These are phyloP conservation scores for Bombus ignitus DNA, from an alignment of 1,140 invertebrate genomes.

Conservation along the genomic window DNA sequence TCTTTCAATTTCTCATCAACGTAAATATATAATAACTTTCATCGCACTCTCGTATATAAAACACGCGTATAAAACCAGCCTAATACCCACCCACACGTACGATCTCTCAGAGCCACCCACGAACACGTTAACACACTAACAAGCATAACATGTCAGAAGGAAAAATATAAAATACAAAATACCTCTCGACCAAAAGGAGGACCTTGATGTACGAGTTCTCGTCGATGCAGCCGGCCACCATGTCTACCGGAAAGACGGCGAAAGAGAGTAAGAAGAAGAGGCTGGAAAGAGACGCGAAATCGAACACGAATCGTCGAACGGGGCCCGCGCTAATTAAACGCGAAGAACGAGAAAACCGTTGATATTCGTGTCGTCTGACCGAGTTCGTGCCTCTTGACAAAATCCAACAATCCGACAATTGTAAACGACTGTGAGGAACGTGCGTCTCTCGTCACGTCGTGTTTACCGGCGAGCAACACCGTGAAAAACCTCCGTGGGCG, in stretches of 20 bases:
- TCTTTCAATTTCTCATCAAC: too few relatives aligned
- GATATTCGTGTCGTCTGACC: too few relatives aligned
- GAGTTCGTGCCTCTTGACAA: too few relatives aligned
- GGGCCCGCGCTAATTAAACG: not conserved
- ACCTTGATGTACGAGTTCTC: conserved; percentile 43
- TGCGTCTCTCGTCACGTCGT: not conserved
- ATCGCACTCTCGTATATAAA: too few relatives aligned
- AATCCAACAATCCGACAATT: too few relatives aligned
- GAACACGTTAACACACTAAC: not conserved
- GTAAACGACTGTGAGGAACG: too few relatives aligned
- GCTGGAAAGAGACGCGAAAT: not conserved
- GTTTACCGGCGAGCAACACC: not conserved
- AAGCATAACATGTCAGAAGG: not conserved
- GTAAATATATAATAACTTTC: too few relatives aligned
- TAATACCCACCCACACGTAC: too few relatives aligned
- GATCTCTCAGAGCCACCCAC: too few relatives aligned
- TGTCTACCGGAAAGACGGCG: not conserved
- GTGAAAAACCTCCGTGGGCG: conserved; percentile 23
- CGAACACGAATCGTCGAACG: too few relatives aligned
- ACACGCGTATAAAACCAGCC: too few relatives aligned
- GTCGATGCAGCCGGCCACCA: conserved; percentile 37
- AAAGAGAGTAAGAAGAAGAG: not conserved
- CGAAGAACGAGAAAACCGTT: not conserved
- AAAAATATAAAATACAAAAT: not conserved
- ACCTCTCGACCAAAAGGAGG: conserved; percentile 44